Conservation (phyloP, 1,140 invertebrate species). For the Pachypsylla venusta region DNA sequence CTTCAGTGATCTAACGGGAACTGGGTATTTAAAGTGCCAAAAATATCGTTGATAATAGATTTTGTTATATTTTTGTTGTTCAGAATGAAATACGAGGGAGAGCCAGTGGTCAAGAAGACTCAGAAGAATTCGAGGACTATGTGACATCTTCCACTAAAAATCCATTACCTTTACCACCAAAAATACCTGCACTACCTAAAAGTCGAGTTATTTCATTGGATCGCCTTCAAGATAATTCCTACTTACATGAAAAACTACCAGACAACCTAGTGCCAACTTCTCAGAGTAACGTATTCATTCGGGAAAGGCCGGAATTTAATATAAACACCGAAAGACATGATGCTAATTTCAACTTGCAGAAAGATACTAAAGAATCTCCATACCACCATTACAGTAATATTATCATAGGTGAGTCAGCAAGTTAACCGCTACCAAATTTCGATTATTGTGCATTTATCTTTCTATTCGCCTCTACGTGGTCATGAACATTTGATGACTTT, state of each 20-base stretch:
- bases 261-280: conserved; percentile 6
- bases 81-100: conserved; percentile 18
- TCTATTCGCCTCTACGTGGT: no score
- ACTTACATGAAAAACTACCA: neutral
- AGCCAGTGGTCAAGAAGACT: conserved; percentile 25
- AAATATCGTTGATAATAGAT: neutral
- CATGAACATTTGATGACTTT: no score
- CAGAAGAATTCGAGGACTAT: conserved; percentile 23
- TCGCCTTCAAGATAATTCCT: neutral
- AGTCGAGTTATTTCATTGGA: neutral
- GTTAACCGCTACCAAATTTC: no score
- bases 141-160: conserved; percentile 8
- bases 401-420: no score
- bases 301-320: neutral
- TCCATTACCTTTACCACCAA: conserved; percentile 12
- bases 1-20: no score
- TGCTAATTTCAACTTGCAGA: no score
- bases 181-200: neutral
- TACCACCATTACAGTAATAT: no score
- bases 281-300: conserved; percentile 3
- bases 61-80: neutral
- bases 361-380: no score
- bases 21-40: no score
- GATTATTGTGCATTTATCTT: no score
- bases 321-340: conserved; percentile 1